Conservation (phyloP, 2,888 invertebrate species). For the Celastrina argiolus region DNA sequence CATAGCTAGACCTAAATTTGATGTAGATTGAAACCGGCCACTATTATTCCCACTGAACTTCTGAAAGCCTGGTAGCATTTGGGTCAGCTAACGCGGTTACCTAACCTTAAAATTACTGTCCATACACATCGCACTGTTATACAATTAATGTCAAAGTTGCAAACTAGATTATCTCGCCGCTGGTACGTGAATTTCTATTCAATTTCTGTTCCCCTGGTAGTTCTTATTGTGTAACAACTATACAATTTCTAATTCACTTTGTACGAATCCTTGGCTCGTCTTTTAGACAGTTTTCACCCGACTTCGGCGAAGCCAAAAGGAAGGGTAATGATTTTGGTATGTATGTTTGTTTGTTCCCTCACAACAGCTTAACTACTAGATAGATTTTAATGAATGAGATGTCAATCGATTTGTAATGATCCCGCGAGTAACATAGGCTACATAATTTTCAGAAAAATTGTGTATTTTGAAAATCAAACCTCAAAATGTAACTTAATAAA, state of each 20-base stretch:
- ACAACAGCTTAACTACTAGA: no score
- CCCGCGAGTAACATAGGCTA: no score
- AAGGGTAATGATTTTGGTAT: no score
- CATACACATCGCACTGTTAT: neutral
- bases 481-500: no score
- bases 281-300: neutral
- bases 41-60: neutral
- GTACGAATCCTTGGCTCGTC: neutral
- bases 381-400: no score
- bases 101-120: constrained; percentile 5
- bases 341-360: no score
- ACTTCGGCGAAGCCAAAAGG: no score
- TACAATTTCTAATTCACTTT: neutral
- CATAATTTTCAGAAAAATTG: no score
- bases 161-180: neutral
- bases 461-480: no score
- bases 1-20: neutral
- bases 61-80: neutral
- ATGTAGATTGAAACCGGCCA: neutral
- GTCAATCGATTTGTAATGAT: no score
- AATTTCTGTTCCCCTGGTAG: constrained; percentile 3
- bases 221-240: constrained; percentile 9
- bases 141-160: neutral
- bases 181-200: neutral
- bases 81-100: neutral